These are phyloP conservation scores for Carlito syrichta DNA, from an alignment of 2,113 vertebrate species.

Conservation along the genomic window DNA sequence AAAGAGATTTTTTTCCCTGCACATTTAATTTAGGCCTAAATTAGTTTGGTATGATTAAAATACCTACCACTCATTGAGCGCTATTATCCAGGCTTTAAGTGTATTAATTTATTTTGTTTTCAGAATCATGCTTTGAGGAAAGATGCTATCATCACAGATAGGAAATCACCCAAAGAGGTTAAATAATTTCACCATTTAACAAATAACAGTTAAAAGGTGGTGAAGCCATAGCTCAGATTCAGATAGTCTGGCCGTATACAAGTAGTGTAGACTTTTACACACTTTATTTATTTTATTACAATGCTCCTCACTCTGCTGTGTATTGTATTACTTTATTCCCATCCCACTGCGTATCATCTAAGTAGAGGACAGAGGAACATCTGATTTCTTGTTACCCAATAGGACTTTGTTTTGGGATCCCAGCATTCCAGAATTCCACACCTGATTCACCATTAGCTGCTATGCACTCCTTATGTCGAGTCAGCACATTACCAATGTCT, in stretches of 20 bases:
- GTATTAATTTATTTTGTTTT: background rate
- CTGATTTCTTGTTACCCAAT: conserved; percentile 33
- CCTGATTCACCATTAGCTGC: background rate
- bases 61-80: background rate
- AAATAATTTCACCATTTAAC: background rate
- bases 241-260: background rate
- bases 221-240: background rate
- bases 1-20: background rate
- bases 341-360: background rate
- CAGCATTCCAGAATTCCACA: background rate
- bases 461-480: background rate
- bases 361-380: background rate
- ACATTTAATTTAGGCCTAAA: background rate
- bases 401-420: conserved; percentile 33
- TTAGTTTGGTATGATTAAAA: background rate
- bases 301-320: background rate
- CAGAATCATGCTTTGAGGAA: background rate
- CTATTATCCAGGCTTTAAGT: background rate
- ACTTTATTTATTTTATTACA: rapidly evolving
- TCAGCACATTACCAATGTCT: conserved; percentile 59
- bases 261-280: too few species aligned
- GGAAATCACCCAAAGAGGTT: background rate
- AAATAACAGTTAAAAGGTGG: background rate
- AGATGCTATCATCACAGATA: background rate
- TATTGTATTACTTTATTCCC: background rate